Percentiles rank a stretch among this genome's conserved stretches.
Evolutionary conservation across 1,140 invertebrate species (phyloP).

Genomic region (Microvelia longipes): DNA sequence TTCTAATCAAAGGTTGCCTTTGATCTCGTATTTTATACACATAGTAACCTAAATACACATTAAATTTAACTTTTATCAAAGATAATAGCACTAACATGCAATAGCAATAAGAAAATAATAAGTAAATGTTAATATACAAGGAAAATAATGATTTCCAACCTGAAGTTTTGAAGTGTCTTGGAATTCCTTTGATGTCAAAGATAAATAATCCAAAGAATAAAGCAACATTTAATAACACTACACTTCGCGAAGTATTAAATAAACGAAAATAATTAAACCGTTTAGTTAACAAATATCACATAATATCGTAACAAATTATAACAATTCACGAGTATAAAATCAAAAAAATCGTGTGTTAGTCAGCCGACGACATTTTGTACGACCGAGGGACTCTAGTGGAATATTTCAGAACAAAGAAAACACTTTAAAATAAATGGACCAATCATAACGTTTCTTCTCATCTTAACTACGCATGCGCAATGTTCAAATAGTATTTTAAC

Average conservation of each 20-base stretch:
- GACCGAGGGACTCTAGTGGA: neutral
- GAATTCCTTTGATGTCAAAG: neutral
- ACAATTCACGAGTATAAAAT: no score
- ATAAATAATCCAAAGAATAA: neutral
- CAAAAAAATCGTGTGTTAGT: no score
- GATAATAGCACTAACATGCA: neutral
- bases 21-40: neutral
- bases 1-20: neutral
- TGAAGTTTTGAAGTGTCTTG: neutral
- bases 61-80: neutral
- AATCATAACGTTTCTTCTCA: neutral
- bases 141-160: neutral
- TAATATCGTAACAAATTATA: no score
- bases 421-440: neutral
- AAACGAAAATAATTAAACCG: neutral
- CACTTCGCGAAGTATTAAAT: no score
- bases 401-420: neutral
- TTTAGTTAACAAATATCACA: neutral
- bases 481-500: neutral
- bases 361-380: neutral
- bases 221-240: neutral
- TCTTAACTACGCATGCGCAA: neutral
- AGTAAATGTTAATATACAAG: no score
- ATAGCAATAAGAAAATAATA: no score
- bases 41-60: neutral